Evolutionary conservation across 2,888 invertebrate species (phyloP).

Genomic region (Bugula neritina): DNA sequence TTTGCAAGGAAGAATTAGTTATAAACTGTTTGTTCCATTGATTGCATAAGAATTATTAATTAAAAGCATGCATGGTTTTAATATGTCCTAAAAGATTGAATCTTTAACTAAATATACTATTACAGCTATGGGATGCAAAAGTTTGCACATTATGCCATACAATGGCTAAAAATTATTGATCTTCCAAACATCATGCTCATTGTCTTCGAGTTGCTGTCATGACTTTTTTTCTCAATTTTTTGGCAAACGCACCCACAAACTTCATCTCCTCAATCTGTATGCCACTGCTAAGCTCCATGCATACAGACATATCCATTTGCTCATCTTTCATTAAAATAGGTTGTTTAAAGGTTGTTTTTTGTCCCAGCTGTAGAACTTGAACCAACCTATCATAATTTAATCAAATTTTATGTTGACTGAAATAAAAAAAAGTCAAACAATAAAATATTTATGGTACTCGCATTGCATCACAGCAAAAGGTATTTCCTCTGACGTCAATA

Average conservation of each 20-base stretch:
- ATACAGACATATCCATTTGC: neutral
- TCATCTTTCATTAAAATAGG: neutral
- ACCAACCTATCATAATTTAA: too few species aligned
- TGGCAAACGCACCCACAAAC: too few species aligned
- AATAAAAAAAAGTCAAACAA: too few species aligned
- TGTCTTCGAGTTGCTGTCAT: too few species aligned
- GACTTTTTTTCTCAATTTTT: neutral
- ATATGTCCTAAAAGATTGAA: neutral
- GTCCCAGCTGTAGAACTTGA: neutral
- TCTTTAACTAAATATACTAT: neutral
- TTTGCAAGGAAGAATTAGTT: neutral
- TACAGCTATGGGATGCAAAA: neutral
- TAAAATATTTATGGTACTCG: neutral
- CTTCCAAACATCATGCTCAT: neutral
- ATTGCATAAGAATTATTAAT: neutral
- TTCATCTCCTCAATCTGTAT: neutral
- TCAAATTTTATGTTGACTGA: too few species aligned
- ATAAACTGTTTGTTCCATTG: neutral
- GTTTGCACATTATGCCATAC: neutral
- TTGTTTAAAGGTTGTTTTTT: neutral
- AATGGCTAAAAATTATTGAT: neutral
- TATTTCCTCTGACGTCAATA: neutral
- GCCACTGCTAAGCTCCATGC: neutral
- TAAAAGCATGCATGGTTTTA: neutral
- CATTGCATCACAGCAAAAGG: neutral